phyloP scores from a whole-genome alignment of 2,888 invertebrate genomes.

The Baronia brevicornis region DNA sequence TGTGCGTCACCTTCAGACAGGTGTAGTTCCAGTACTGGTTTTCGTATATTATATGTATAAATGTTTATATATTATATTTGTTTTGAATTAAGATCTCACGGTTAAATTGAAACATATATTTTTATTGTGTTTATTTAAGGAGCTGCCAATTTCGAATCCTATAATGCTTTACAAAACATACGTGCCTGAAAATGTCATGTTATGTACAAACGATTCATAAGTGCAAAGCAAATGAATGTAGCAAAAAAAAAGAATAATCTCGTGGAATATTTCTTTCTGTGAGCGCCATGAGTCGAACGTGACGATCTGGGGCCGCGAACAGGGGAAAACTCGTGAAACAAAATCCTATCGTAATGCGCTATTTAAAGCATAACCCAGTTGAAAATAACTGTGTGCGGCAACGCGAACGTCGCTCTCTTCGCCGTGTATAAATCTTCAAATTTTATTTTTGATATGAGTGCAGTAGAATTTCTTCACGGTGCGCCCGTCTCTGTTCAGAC shows the following conservation, averaged over 20 bases:
- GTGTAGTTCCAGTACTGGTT: too few relatives aligned
- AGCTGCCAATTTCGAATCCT: too few relatives aligned
- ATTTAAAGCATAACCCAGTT: conserved; percentile 74
- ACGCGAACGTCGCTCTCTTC: conserved; percentile 66
- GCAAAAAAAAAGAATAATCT: conserved; percentile 44
- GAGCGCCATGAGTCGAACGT: conserved; percentile 52
- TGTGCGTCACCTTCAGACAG: too few relatives aligned
- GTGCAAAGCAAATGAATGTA: conserved; percentile 41
- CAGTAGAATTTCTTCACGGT: conserved; percentile 45
- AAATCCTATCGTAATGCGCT: conserved; percentile 75
- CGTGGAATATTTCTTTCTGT: conserved; percentile 53
- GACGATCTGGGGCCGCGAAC: conserved; percentile 53
- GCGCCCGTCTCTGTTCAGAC: conserved; percentile 26
- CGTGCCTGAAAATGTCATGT: conserved; percentile 14
- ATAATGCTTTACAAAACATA: too few relatives aligned
- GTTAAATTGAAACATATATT: too few relatives aligned
- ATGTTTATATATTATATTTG: too few relatives aligned
- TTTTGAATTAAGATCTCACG: too few relatives aligned
- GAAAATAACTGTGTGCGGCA: conserved; percentile 72
- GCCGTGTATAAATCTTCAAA: conserved; percentile 69
- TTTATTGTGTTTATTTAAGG: too few relatives aligned
- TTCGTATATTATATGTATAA: too few relatives aligned
- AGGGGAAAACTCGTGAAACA: conserved; percentile 73
- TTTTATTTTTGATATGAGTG: conserved; percentile 66
- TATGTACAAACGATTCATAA: conserved; percentile 14